Base-by-base conservation (phyloP, 35 echinoderm and acorn worm genomes). In the Holothuria glaberrima region DNA sequence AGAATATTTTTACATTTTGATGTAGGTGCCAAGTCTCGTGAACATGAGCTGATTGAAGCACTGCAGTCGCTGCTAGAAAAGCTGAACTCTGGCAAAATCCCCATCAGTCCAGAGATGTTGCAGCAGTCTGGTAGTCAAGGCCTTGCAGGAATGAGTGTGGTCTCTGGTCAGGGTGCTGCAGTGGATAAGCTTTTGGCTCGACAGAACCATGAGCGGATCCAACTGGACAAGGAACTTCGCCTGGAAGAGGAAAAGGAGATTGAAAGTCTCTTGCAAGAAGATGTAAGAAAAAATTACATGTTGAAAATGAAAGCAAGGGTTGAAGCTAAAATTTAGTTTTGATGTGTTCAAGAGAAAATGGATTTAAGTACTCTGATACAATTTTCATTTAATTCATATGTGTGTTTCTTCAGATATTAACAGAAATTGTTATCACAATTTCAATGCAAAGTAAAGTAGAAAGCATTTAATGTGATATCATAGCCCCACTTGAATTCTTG, bases 51-150 rank as follows among this genome's bases (percentile, higher is more conserved):
- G 19, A 98, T 98, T 93, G 93, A 92, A 48, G 96, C 96, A 26
- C 68, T 98, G 9, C 91, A 91, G 60, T 35, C 94, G 24, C 89
- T 98, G 6, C 26, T 98, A 45, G 96, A 98, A 56, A 92, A 90
- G 50, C 88, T 98, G 61, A 98, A 98, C 91, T 35, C 93, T 9
- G 96, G 96, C 41, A 94, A 93, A 68, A 92, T 98, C 56, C 90
- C 93, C 26, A 86, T 98, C 72, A 98, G 88, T 36, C 91, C 92
- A 29, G 96, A 98, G 91, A 94, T 98, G 91, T 88, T 98, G 74
- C 57, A 88, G 17, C 90, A 87, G 57, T 28, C 68, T 79, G 28
- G 91, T 28, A 34, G 74, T 32, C 56, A 87, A 17, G 80, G 58
- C 17, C 20, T 69, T 0, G 68, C 35, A 25, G 73, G 87, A 19